Evolutionary conservation across 2,797 vertebrate species (phyloP).

Genomic region (Enteromius paludinosus): DNA sequence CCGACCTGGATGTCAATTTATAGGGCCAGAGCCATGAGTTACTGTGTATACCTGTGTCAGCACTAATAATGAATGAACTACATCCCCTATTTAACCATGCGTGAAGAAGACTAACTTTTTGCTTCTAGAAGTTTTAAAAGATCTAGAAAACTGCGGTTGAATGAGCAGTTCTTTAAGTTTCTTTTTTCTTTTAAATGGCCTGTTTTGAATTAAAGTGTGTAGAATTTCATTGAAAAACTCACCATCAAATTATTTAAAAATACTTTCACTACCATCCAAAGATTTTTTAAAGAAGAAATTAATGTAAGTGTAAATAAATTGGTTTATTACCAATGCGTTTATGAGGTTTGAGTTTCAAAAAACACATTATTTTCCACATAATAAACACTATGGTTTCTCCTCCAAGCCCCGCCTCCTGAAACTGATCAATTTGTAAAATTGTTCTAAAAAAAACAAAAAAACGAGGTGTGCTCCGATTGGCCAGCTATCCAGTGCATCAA

Average conservation of each 20-base stretch:
- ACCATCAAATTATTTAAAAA: not conserved
- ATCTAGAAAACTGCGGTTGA: not conserved
- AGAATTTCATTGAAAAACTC: not conserved
- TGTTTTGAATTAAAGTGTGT: not conserved
- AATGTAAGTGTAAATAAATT: too few relatives aligned
- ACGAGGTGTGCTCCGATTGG: too few relatives aligned
- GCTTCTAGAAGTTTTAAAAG: not conserved
- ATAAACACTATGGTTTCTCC: too few relatives aligned
- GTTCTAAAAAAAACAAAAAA: too few relatives aligned
- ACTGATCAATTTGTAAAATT: too few relatives aligned
- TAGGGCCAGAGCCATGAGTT: constrained; percentile 7
- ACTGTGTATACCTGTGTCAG: constrained; percentile 6
- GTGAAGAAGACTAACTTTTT: not conserved
- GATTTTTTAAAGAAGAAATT: not conserved
- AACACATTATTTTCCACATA: too few relatives aligned
- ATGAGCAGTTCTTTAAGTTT: not conserved
- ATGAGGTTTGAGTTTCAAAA: too few relatives aligned
- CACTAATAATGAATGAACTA: constrained; percentile 20
- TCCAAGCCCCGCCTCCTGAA: too few relatives aligned
- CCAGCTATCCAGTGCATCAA: too few relatives aligned
- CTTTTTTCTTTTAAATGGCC: not conserved
- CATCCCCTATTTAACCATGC: constrained; percentile 6
- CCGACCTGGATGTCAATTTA: constrained; percentile 25
- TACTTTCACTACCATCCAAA: not conserved
- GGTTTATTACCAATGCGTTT: too few relatives aligned